Conservation (phyloP, 2,113 vertebrate species). For the Cinclus mexicanus region DNA sequence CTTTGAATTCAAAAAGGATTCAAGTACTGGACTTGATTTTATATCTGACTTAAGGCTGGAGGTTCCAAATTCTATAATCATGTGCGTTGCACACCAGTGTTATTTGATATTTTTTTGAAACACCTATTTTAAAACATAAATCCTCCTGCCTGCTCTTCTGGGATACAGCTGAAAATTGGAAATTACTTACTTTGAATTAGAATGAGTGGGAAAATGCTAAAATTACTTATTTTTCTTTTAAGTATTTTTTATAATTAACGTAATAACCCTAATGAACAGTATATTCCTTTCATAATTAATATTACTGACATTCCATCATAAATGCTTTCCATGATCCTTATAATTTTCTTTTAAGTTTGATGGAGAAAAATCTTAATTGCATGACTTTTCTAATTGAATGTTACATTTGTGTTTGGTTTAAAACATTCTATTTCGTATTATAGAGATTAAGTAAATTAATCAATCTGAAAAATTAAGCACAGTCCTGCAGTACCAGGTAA, state of each 20-base stretch:
- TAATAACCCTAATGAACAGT: constrained; percentile 21
- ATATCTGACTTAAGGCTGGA: neutral
- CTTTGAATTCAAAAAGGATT: constrained; percentile 24
- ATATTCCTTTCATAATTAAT: constrained; percentile 56
- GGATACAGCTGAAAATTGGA: neutral
- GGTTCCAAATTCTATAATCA: constrained; percentile 31
- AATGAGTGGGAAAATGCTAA: constrained; percentile 50
- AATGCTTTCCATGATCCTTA: constrained; percentile 43
- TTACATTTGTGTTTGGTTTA: constrained; percentile 40
- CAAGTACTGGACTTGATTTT: neutral
- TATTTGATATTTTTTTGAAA: neutral
- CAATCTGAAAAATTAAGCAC: constrained; percentile 22
- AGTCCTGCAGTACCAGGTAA: constrained; percentile 28
- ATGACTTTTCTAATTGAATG: constrained; percentile 47
- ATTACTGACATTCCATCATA: constrained; percentile 57
- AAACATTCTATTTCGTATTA: constrained; percentile 39
- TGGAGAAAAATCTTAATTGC: constrained; percentile 38
- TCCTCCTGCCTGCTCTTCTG: neutral
- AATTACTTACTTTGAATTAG: neutral
- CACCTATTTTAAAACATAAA: neutral
- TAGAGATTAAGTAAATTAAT: constrained; percentile 47
- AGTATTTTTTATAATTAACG: neutral
- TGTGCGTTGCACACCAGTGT: neutral
- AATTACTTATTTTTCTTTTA: neutral
- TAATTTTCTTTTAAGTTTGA: constrained; percentile 22